These are phyloP conservation scores for Drosophila persimilis DNA, from an alignment of 1,140 invertebrate genomes.

Conservation along the genomic window DNA sequence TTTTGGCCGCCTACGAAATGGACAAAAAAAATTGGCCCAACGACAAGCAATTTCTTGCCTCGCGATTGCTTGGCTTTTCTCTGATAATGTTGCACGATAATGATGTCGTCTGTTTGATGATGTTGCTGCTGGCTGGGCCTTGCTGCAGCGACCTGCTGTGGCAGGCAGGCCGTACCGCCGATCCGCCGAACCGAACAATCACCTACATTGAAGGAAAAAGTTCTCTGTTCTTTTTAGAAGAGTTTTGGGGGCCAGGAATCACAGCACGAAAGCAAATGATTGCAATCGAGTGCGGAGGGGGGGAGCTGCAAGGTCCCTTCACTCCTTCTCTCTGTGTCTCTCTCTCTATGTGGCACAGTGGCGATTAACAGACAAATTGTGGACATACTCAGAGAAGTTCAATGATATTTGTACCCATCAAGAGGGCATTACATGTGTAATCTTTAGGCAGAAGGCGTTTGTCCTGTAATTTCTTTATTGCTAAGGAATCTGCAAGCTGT, in stretches of 20 bases:
- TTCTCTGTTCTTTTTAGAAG: constrained; percentile 43
- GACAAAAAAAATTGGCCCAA: constrained; percentile 31
- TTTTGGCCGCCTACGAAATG: constrained; percentile 63
- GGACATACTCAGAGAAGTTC: background rate
- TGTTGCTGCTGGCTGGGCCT: constrained; percentile 44
- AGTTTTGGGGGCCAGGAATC: constrained; percentile 65
- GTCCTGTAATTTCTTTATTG: too few species aligned
- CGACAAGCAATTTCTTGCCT: constrained; percentile 69
- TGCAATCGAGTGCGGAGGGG: constrained; percentile 53
- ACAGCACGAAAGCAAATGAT: constrained; percentile 79
- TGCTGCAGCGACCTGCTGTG: constrained; percentile 37
- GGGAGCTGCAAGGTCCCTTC: constrained; percentile 24
- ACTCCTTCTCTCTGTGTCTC: background rate
- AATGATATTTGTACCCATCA: background rate
- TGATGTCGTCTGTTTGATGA: constrained; percentile 80
- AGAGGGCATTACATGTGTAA: too few species aligned
- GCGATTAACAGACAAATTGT: background rate
- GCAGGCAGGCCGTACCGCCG: constrained; percentile 5
- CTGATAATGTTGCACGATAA: constrained; percentile 79
- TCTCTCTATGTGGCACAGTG: constrained; percentile 6
- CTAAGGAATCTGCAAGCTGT: too few species aligned
- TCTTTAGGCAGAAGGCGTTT: too few species aligned
- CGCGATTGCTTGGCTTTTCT: constrained; percentile 24
- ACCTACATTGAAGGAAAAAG: constrained; percentile 63
- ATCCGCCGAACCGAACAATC: constrained; percentile 52